Base-by-base conservation (phyloP, 2,113 vertebrate species). In the Phalacrocorax carbo region DNA sequence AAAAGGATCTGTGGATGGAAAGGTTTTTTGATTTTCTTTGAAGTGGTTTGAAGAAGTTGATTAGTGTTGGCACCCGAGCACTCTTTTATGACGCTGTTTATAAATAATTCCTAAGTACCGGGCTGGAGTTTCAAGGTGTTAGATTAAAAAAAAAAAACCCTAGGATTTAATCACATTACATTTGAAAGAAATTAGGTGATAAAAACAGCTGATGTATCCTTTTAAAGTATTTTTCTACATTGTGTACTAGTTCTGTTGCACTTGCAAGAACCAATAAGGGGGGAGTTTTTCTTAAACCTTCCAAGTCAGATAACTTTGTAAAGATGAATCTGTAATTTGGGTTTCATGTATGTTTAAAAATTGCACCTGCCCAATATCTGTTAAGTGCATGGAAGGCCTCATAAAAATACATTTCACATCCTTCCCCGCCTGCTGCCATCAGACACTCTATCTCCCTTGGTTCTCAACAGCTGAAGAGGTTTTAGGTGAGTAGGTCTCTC, bases 81-180 rank as follows among this genome's bases (percentile, higher is more conserved):
- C 98, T 97, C 98, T 98, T 98, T 98, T 93, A 98, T 98, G 98
- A 96, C 97, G 96, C 98, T 98, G 98, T 97, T 98, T 98, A 98
- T 98, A 98, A 98, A 98, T 98, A 98, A 98, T 98, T 98, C 98
- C 98, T 98, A 90, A 97, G 98, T 97, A 97, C 98, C 94, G 61
- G 97, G 96, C 97, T 97, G 97, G 96, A 97, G 96, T 98, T 98
- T 97, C 98, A 98, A 98, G 98, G 98, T 98, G 98, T 98, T 98
- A 97, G 98, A 96, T 97, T 98, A 91, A 93, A 97, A 96, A 94
- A 96, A 94, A 61, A 93, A 95, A 90, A 96, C 49, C 82, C 90
- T 93, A 96, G 97, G 92, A 98, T 98, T 98, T 98, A 98, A 98
- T 98, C 97, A 98, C 95, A 95, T 97, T 98, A 98, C 96, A 96